A percentile compares a stretch with the other conserved stretches of the same genome.
Conservation (phyloP, 2,113 vertebrate species). For the Ploceus nigricollis region DNA sequence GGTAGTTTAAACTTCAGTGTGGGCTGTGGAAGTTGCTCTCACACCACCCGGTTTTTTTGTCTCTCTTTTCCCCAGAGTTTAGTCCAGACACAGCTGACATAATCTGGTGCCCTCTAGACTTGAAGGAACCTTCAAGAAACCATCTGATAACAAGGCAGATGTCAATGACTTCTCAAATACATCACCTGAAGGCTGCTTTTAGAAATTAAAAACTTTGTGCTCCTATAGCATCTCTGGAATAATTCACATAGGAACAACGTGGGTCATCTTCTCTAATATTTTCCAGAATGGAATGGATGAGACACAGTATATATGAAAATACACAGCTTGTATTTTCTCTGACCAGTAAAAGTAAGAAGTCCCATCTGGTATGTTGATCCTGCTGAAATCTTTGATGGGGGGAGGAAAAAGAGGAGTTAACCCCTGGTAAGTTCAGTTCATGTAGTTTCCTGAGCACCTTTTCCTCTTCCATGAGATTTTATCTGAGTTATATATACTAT, state of each 20-base stretch:
- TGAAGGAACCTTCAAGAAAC: background rate
- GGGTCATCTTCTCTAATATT: background rate
- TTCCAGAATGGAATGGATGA: background rate
- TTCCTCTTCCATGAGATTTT: background rate
- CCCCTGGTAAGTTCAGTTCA: background rate
- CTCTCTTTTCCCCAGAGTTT: background rate
- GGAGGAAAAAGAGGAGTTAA: background rate
- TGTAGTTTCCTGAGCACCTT: background rate
- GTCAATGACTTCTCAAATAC: background rate
- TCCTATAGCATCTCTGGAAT: background rate
- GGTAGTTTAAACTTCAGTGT: background rate
- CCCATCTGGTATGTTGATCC: background rate
- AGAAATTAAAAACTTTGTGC: background rate
- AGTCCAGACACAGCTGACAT: background rate
- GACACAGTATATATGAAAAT: too few species aligned
- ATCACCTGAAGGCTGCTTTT: background rate
- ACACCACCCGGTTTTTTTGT: fast-evolving
- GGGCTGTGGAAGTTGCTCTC: background rate
- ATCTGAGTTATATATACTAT: background rate
- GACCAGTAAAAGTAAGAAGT: background rate
- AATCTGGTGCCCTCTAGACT: background rate
- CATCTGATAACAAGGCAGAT: background rate
- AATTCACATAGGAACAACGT: background rate
- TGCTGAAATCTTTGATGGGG: background rate
- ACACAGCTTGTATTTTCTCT: background rate